Evolutionary conservation across 2,797 vertebrate species (phyloP).

Genomic region (Gephyroberyx darwinii): DNA sequence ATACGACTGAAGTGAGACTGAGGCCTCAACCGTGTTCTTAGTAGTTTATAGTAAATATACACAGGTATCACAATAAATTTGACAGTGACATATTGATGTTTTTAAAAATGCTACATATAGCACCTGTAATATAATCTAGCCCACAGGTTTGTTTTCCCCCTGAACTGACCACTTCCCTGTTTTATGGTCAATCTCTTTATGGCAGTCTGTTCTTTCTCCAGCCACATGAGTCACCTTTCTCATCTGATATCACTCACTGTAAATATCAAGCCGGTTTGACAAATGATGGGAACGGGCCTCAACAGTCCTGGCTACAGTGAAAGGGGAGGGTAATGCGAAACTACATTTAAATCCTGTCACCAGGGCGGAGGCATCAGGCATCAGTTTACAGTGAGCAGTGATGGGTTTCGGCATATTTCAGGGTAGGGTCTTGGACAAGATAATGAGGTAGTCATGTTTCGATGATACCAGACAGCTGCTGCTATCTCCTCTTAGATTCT

Average conservation of each 20-base stretch:
- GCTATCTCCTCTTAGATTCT: conserved; percentile 32
- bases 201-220: conserved; percentile 44
- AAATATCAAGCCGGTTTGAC: conserved; percentile 62
- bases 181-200: conserved; percentile 55
- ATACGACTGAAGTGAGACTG: neutral
- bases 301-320: conserved; percentile 51
- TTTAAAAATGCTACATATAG: conserved; percentile 1
- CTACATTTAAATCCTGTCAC: conserved; percentile 71
- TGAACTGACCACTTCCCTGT: conserved; percentile 39
- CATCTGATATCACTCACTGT: conserved; percentile 52
- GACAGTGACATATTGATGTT: conserved; percentile 4
- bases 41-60: conserved; percentile 6
- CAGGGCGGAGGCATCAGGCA: conserved; percentile 37
- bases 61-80: conserved; percentile 31
- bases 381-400: conserved; percentile 43
- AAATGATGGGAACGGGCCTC: conserved; percentile 49
- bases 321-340: conserved; percentile 65
- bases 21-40: neutral
- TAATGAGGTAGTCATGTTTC: conserved; percentile 59
- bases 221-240: conserved; percentile 41
- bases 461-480: conserved; percentile 59
- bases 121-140: conserved; percentile 23
- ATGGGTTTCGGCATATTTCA: conserved; percentile 59
- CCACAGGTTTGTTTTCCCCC: conserved; percentile 28
- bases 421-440: conserved; percentile 53